Percentiles rank a stretch among this genome's conserved stretches.
Conservation (phyloP, 2,797 vertebrate species). For the Phoxinus dragarum region DNA sequence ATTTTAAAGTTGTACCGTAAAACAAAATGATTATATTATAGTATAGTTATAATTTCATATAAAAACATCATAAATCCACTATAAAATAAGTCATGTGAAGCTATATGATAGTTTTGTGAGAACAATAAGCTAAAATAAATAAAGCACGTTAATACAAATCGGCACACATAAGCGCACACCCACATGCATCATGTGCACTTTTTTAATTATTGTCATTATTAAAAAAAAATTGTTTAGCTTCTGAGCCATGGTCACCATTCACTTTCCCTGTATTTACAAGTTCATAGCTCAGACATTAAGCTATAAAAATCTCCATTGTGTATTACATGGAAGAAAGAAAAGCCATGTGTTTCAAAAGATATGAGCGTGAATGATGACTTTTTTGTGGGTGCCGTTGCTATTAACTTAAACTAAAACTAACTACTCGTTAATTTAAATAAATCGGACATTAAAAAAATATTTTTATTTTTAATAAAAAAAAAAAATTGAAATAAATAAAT, state of each 20-base stretch:
- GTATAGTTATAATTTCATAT: not conserved
- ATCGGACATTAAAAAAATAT: no score
- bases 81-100: not conserved
- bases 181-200: not conserved
- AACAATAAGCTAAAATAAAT: not conserved
- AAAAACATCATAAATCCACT: not conserved
- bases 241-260: not conserved
- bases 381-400: no score
- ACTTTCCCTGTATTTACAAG: not conserved
- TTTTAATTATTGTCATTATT: not conserved
- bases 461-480: no score
- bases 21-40: not conserved
- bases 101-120: not conserved
- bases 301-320: not conserved
- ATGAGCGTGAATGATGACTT: no score
- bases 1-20: not conserved
- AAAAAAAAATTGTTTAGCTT: not conserved
- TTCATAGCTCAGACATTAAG: no score
- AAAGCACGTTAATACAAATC: not conserved
- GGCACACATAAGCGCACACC: no score
- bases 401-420: no score
- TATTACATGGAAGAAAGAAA: not conserved
- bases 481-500: no score
- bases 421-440: no score
- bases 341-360: no score